Conservation (phyloP, 2,888 invertebrate species). For the Helicoverpa assulta region DNA sequence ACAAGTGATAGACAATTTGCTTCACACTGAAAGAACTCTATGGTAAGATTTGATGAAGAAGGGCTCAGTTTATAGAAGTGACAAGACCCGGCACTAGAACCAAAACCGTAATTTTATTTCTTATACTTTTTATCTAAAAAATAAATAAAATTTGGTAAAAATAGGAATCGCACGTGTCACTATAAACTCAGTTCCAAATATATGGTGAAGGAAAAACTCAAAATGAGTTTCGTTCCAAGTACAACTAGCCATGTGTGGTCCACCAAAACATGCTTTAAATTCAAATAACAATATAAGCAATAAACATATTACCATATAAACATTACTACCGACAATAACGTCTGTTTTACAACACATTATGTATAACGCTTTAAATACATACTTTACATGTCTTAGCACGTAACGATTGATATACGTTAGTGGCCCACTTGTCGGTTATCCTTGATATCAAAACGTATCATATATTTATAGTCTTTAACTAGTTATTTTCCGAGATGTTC, state of each 20-base stretch:
- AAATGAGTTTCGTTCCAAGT: neutral
- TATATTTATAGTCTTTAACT: neutral
- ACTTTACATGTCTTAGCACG: constrained; percentile 38
- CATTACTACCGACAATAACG: constrained; percentile 10
- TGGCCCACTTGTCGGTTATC: constrained; percentile 33
- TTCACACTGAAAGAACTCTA: too few species aligned
- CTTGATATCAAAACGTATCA: constrained; percentile 37
- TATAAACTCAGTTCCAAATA: neutral
- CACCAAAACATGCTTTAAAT: constrained; percentile 18
- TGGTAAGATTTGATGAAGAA: too few species aligned
- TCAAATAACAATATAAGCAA: constrained; percentile 8
- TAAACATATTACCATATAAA: constrained; percentile 36
- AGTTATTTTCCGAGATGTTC: too few species aligned
- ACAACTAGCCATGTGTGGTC: neutral
- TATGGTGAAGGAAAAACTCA: neutral
- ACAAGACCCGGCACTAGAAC: too few species aligned
- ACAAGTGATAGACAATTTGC: too few species aligned
- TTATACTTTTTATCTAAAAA: too few species aligned
- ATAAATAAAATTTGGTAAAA: too few species aligned
- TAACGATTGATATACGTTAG: constrained; percentile 31
- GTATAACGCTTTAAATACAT: constrained; percentile 28
- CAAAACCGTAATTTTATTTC: too few species aligned
- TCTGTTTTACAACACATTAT: constrained; percentile 4
- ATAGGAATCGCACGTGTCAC: neutral
- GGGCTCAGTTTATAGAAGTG: too few species aligned